Evolutionary conservation across 2,797 vertebrate species (phyloP).

Genomic region (Sebastiscus albofasciatus): DNA sequence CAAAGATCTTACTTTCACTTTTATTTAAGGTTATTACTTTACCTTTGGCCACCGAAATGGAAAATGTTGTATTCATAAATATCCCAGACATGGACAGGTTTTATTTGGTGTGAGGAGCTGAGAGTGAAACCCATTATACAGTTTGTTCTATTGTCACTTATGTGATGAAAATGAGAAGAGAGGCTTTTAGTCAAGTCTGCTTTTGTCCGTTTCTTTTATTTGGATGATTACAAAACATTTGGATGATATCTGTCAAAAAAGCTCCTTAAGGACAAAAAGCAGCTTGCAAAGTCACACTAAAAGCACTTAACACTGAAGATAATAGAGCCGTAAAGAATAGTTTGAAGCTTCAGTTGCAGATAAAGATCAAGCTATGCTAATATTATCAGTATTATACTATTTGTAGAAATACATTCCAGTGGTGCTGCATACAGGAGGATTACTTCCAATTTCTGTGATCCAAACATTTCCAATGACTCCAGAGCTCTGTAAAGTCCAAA

Average conservation of each 20-base stretch:
- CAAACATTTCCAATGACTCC: background rate
- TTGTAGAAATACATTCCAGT: background rate
- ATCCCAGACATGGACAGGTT: background rate
- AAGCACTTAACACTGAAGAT: background rate
- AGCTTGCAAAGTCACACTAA: background rate
- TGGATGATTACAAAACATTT: background rate
- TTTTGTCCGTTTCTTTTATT: background rate
- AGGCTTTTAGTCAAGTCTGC: background rate
- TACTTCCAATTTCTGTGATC: background rate
- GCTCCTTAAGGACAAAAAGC: background rate
- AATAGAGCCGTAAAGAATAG: background rate
- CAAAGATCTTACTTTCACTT: background rate
- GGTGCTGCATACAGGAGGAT: too few relatives aligned
- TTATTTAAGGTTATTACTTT: background rate
- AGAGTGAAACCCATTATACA: constrained; percentile 4
- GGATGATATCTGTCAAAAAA: background rate
- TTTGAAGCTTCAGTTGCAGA: background rate
- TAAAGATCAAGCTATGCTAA: background rate
- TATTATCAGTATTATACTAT: background rate
- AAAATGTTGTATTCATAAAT: background rate
- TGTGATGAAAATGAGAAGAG: background rate
- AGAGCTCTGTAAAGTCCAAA: background rate
- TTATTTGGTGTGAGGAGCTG: background rate
- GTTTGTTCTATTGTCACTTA: constrained; percentile 7
- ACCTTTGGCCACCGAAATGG: background rate